These are phyloP conservation scores for Drosophila mimetica DNA, from an alignment of 2,888 invertebrate species.

Conservation along the genomic window DNA sequence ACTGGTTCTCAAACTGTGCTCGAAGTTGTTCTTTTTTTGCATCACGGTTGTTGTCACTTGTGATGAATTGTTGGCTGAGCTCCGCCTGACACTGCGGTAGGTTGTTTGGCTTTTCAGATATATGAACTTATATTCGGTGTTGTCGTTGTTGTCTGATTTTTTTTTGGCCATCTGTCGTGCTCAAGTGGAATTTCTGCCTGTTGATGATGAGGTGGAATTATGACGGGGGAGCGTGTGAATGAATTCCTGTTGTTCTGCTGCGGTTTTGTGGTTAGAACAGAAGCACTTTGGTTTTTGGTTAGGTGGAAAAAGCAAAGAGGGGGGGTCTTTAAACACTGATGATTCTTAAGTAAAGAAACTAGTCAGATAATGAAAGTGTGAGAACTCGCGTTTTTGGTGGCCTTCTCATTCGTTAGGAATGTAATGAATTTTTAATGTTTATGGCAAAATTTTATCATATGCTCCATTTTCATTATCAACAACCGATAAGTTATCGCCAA, in stretches of 20 bases:
- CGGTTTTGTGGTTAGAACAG: constrained; percentile 39
- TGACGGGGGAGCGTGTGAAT: constrained; percentile 64
- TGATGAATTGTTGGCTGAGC: constrained; percentile 32
- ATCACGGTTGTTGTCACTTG: constrained; percentile 34
- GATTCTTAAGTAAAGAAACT: background rate
- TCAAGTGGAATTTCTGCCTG: constrained; percentile 66
- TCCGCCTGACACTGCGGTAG: constrained; percentile 67
- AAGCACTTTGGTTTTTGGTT: constrained; percentile 28
- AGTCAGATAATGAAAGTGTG: constrained; percentile 1
- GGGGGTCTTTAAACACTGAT: constrained; percentile 11
- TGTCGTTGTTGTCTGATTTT: background rate
- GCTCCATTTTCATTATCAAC: constrained; percentile 3
- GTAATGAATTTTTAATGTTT: constrained; percentile 3
- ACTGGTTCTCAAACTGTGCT: constrained; percentile 65
- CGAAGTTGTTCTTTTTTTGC: constrained; percentile 17
- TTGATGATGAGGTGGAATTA: constrained; percentile 2
- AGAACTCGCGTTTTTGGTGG: background rate
- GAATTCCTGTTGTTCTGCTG: constrained; percentile 24
- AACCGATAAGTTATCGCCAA: constrained; percentile 6
- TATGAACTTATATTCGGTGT: constrained; percentile 36
- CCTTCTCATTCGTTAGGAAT: constrained; percentile 4
- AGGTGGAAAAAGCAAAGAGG: background rate
- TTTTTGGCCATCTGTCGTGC: constrained; percentile 59
- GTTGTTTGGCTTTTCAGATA: constrained; percentile 63
- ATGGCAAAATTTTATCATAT: constrained; percentile 17